Evolutionary conservation across 1,140 invertebrate genomes (phyloP).

Genomic region (Drosophila kanapiae): DNA sequence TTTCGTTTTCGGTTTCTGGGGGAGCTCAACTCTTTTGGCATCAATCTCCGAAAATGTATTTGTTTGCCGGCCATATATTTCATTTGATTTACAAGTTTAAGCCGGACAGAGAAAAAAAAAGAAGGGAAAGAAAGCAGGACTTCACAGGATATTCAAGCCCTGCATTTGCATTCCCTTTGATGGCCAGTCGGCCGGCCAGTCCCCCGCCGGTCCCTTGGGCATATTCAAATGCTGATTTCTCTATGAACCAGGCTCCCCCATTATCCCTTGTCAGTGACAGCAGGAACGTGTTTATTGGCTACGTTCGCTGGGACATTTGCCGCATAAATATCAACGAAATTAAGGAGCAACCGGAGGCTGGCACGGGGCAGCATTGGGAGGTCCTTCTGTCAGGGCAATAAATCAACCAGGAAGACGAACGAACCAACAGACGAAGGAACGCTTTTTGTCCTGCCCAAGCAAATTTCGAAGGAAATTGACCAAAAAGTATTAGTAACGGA

Average conservation of each 20-base stretch:
- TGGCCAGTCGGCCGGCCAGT: slow-evolving; percentile 12
- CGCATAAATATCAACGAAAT: slow-evolving; percentile 84
- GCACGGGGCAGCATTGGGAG: slow-evolving; percentile 4
- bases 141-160: slow-evolving; percentile 54
- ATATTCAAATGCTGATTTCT: slow-evolving; percentile 80
- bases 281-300: slow-evolving; percentile 79
- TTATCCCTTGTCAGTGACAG: slow-evolving; percentile 81
- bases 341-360: slow-evolving; percentile 67
- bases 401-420: slow-evolving; percentile 66
- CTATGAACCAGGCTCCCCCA: slow-evolving; percentile 50
- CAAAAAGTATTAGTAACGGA: slow-evolving; percentile 82
- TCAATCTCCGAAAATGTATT: slow-evolving; percentile 74
- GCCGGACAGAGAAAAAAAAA: slow-evolving; percentile 8
- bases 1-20: not conserved
- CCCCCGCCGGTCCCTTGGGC: slow-evolving; percentile 50
- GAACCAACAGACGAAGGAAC: slow-evolving; percentile 18
- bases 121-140: slow-evolving; percentile 7
- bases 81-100: slow-evolving; percentile 76
- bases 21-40: slow-evolving; percentile 44
- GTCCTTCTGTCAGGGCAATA: slow-evolving; percentile 65
- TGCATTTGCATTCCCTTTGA: slow-evolving; percentile 81
- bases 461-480: slow-evolving; percentile 74
- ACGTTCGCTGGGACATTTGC: slow-evolving; percentile 67
- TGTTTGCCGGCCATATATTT: slow-evolving; percentile 72
- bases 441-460: slow-evolving; percentile 53